Percentiles rank a stretch among this genome's conserved stretches.
Conservation (phyloP, 2,888 invertebrate genomes). For the Chloromyia formosa region DNA sequence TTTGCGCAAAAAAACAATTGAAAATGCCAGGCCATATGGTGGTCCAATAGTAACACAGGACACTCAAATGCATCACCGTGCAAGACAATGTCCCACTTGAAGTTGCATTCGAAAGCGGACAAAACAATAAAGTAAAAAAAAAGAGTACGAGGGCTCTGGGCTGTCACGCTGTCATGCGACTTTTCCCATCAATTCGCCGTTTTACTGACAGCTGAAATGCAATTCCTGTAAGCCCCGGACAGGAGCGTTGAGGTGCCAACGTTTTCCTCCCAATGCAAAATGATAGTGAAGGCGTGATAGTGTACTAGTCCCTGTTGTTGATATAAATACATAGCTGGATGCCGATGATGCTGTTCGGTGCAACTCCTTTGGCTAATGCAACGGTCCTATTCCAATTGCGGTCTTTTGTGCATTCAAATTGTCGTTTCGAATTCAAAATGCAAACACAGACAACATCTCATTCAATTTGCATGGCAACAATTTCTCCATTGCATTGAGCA, state of each 20-base stretch:
- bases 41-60: background rate
- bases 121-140: background rate
- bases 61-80: slow-evolving; percentile 1
- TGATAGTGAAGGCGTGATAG: slow-evolving; percentile 15
- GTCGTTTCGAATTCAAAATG: slow-evolving; percentile 46
- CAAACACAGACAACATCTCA: slow-evolving; percentile 50
- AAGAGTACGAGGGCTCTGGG: background rate
- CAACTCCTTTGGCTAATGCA: slow-evolving; percentile 9
- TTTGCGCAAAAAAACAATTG: slow-evolving; percentile 24
- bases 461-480: slow-evolving; percentile 49
- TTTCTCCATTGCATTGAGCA: slow-evolving; percentile 45
- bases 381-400: slow-evolving; percentile 28
- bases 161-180: slow-evolving; percentile 21
- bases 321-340: background rate
- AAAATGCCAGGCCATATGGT: background rate
- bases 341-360: slow-evolving; percentile 21
- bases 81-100: slow-evolving; percentile 5
- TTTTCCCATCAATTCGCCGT: slow-evolving; percentile 24
- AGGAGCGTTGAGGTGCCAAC: background rate
- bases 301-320: background rate
- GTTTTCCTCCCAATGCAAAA: too few relatives aligned
- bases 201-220: slow-evolving; percentile 33
- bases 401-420: slow-evolving; percentile 42
- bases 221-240: slow-evolving; percentile 13
- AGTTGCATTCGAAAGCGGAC: slow-evolving; percentile 13